Conservation (phyloP, 2,888 invertebrate species). For the Mimas tiliae region DNA sequence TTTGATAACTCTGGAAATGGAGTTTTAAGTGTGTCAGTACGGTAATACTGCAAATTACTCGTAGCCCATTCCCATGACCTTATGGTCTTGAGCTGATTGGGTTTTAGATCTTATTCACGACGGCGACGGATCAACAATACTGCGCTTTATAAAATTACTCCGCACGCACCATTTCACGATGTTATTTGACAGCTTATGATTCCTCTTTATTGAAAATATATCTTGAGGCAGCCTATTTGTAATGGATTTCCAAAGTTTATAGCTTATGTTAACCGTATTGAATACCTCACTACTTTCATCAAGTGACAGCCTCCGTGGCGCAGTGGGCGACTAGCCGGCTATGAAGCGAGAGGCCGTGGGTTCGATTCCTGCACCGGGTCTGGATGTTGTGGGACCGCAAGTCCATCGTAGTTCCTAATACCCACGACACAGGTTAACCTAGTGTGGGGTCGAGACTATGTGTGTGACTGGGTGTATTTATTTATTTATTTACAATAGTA, state of each 20-base stretch:
- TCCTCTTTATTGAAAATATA: background rate
- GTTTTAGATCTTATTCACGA: constrained; percentile 17
- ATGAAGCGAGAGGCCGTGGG: too few relatives aligned
- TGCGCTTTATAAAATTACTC: background rate
- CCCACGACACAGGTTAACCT: too few relatives aligned
- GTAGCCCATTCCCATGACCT: constrained; percentile 31
- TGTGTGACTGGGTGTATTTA: too few relatives aligned
- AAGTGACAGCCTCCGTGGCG: background rate
- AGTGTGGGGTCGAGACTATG: too few relatives aligned
- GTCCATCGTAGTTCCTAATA: too few relatives aligned
- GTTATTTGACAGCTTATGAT: background rate
- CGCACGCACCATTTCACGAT: background rate
- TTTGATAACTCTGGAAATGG: constrained; percentile 27
- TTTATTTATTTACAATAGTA: too few relatives aligned
- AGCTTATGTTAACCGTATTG: background rate
- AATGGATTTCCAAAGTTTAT: background rate
- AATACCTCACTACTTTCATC: background rate
- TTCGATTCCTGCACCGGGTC: too few relatives aligned
- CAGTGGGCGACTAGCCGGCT: too few relatives aligned
- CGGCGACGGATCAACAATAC: constrained; percentile 3
- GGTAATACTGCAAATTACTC: constrained; percentile 28
- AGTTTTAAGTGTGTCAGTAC: constrained; percentile 36
- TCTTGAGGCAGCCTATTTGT: background rate
- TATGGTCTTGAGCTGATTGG: constrained; percentile 13
- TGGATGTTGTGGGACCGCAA: too few relatives aligned